Evolutionary conservation across 2,888 invertebrate genomes (phyloP), one percentile per base, ranked within the genome.

Genomic region (Iphiclides podalirius): DNA sequence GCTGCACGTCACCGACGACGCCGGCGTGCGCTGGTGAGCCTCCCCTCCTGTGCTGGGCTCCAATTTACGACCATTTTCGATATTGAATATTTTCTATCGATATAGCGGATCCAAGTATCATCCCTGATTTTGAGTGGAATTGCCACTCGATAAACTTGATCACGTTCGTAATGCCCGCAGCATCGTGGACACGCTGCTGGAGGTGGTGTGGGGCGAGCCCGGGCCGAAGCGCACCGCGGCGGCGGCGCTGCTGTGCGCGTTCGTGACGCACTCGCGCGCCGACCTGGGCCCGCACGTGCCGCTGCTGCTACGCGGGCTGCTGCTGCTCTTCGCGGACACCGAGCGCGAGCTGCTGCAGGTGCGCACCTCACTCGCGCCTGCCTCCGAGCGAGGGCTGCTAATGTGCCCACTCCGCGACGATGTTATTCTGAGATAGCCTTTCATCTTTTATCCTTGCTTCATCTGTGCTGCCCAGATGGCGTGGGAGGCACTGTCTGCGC

Each of bases 401-500:
- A n/a, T n/a, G n/a, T n/a, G n/a, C n/a, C n/a, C n/a, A n/a, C n/a
- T n/a, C n/a, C n/a, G n/a, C n/a, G n/a, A n/a, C n/a, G n/a, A n/a
- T n/a, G n/a, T n/a, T n/a, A n/a, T n/a, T n/a, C n/a, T n/a, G n/a
- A n/a, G n/a, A n/a, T n/a, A n/a, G n/a, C n/a, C n/a, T n/a, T n/a
- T n/a, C n/a, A n/a, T n/a, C n/a, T n/a, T n/a, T n/a, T n/a, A n/a
- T n/a, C n/a, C n/a, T n/a, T n/a, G n/a, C n/a, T n/a, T n/a, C n/a
- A n/a, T n/a, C n/a, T 3, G 20, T 20, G 13, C 2, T 14, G 2
- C 84, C 97, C 92, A 94, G 61, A 93, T 95, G 84, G 94, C 96
- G 20, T 97, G 98, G 95, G 97, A 97, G 73, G 97, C 98, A 39
- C 90, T 99, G 16, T 55, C 68, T 91, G 95, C 97, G 8, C 94